These are phyloP conservation scores for Diachasmimorpha longicaudata DNA, from an alignment of 1,140 invertebrate genomes.

Conservation along the genomic window DNA sequence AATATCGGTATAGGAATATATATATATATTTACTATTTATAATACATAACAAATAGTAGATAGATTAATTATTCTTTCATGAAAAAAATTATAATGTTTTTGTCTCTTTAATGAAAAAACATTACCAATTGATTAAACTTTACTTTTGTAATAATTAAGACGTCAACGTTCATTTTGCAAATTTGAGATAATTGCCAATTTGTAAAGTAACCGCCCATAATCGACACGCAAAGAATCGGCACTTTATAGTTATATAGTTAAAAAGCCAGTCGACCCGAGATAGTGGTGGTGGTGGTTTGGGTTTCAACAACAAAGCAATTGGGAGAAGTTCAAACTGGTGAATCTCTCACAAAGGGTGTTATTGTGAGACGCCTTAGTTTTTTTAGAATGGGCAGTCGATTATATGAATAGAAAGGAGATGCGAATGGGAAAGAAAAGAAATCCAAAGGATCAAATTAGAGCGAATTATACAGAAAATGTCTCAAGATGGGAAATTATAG, in stretches of 20 bases:
- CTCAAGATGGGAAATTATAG: background rate
- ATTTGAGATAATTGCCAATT: background rate
- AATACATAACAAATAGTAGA: background rate
- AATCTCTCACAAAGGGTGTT: background rate
- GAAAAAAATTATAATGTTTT: too few relatives aligned
- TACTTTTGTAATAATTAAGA: background rate
- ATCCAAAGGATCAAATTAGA: background rate
- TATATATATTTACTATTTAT: too few relatives aligned
- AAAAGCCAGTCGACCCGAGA: background rate
- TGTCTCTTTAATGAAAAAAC: too few relatives aligned
- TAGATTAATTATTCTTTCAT: too few relatives aligned
- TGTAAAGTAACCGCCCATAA: background rate
- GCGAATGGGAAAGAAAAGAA: slow-evolving; percentile 1
- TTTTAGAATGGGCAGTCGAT: slow-evolving; percentile 37
- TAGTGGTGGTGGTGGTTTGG: background rate
- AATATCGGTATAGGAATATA: too few relatives aligned
- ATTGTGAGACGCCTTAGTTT: slow-evolving; percentile 24
- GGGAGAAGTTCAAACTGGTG: background rate
- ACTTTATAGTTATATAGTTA: background rate
- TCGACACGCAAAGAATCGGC: background rate
- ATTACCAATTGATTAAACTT: background rate
- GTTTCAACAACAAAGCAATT: background rate
- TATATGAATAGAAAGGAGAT: slow-evolving; percentile 18
- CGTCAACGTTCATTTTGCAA: background rate
- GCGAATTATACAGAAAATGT: background rate